phyloP scores from a whole-genome alignment of 2,113 vertebrate genomes.

The Nycticorax nycticorax region DNA sequence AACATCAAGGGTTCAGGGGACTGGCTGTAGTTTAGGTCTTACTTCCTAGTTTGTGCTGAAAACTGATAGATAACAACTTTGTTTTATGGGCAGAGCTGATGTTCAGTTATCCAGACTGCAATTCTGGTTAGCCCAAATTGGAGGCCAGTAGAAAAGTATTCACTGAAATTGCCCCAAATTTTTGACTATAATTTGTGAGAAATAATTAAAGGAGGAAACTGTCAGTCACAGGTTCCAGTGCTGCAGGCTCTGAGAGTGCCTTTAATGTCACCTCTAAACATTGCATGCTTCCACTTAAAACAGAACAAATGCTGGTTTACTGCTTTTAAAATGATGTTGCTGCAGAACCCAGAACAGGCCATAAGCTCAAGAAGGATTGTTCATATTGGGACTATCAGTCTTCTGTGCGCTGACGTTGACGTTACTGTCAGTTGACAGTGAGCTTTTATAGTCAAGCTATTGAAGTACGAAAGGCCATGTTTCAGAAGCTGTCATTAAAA shows the following conservation, averaged over 20 bases:
- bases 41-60: background rate
- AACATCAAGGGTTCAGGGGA: background rate
- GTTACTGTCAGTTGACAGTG: conserved; percentile 57
- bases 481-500: conserved; percentile 58
- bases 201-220: background rate
- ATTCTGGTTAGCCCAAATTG: background rate
- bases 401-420: conserved; percentile 60
- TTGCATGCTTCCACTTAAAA: background rate
- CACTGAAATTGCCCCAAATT: background rate
- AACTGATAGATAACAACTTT: background rate
- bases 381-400: conserved; percentile 5
- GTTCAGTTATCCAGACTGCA: background rate
- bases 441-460: conserved; percentile 60
- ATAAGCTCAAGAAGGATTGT: conserved; percentile 20
- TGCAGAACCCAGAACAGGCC: background rate
- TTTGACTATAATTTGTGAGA: background rate
- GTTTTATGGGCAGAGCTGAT: background rate
- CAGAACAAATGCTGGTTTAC: background rate
- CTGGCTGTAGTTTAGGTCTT: background rate
- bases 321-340: background rate
- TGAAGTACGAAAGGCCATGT: conserved; percentile 62
- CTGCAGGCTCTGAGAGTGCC: background rate
- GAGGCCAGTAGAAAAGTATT: background rate
- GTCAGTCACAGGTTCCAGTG: background rate
- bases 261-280: background rate